Percentiles rank a stretch among this genome's conserved stretches.
These are phyloP conservation scores for Oreochromis spilurus DNA, from an alignment of 2,113 vertebrate genomes.

Conservation along the genomic window DNA sequence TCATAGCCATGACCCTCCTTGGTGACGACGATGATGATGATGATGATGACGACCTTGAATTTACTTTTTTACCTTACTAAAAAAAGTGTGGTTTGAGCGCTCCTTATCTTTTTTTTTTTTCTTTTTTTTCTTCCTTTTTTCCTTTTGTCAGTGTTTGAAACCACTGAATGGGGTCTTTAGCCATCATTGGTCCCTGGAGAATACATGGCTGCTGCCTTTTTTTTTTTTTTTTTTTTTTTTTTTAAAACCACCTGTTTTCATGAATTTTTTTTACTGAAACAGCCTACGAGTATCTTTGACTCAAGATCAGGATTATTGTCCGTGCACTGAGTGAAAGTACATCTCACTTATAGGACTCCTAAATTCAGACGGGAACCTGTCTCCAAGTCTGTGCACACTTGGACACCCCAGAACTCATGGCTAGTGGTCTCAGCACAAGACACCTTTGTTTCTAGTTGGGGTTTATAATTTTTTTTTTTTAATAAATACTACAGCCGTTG, in stretches of 20 bases:
- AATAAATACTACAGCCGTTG: neutral
- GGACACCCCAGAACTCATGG: neutral
- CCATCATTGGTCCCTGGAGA: neutral
- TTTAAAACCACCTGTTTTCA: neutral
- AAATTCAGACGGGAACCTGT: neutral
- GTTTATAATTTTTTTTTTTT: neutral
- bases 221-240: neutral
- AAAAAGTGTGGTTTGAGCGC: constrained; percentile 2
- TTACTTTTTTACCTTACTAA: constrained; percentile 19
- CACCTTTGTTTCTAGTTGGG: neutral
- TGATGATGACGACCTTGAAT: neutral
- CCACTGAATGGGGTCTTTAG: neutral
- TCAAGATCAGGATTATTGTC: neutral
- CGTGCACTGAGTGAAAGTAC: neutral
- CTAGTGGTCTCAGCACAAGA: neutral
- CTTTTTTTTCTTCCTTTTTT: neutral
- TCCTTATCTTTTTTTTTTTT: neutral
- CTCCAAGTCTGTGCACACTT: neutral
- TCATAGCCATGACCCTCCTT: constrained; percentile 62
- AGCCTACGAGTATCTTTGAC: neutral
- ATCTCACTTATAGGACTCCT: neutral
- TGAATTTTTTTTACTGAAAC: neutral
- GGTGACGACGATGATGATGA: neutral
- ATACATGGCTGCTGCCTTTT: neutral
- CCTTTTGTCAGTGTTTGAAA: neutral